phyloP scores from a whole-genome alignment of 2,888 invertebrate species.

The Athalia circularis region DNA sequence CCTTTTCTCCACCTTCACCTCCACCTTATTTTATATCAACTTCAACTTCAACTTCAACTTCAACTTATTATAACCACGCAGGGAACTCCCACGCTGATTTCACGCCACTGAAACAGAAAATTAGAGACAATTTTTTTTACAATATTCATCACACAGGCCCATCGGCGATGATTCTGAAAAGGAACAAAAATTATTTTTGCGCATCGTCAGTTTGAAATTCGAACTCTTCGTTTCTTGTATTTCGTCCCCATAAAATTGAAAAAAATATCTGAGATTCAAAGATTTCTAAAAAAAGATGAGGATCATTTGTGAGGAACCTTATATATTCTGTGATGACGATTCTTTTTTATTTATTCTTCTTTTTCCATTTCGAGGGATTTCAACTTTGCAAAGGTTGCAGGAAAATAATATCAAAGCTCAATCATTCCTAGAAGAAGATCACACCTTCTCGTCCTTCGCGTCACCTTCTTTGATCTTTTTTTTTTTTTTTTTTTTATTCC shows the following conservation, averaged over 20 bases:
- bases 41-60: slow-evolving; percentile 40
- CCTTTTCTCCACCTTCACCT: slow-evolving; percentile 6
- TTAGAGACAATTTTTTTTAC: neutral
- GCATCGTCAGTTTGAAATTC: no score
- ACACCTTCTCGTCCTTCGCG: neutral
- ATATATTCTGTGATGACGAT: no score
- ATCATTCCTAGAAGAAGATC: slow-evolving; percentile 31
- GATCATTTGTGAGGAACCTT: no score
- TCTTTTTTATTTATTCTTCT: neutral
- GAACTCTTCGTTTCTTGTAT: no score
- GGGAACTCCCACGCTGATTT: neutral
- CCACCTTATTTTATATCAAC: slow-evolving; percentile 14
- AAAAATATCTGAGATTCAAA: no score
- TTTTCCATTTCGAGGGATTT: neutral
- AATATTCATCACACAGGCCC: neutral
- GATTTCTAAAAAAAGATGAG: no score
- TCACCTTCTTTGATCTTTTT: slow-evolving; percentile 15
- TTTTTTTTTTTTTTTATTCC: slow-evolving; percentile 3
- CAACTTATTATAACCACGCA: slow-evolving; percentile 18
- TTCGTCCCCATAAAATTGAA: no score
- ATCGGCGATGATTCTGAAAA: neutral
- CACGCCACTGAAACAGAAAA: slow-evolving; percentile 32
- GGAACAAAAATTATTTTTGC: neutral
- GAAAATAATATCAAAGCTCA: slow-evolving; percentile 22
- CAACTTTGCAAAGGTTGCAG: neutral